Base-by-base conservation (phyloP, 1,140 invertebrate genomes). In the Cephus cinctus region DNA sequence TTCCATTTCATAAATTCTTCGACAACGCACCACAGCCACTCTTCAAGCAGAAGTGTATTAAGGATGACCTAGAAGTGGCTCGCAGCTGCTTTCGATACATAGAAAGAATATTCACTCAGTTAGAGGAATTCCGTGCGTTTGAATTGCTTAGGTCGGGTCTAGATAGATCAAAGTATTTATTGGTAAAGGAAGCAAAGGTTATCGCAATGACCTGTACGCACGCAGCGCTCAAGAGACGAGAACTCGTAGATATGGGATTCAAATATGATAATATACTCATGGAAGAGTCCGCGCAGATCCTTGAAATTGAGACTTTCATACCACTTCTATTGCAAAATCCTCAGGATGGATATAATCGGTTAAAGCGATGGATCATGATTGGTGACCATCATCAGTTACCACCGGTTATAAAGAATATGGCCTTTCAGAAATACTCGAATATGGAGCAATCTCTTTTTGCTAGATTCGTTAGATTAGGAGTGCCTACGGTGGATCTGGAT, bases 131-230 rank as follows among this genome's bases (percentile, higher is more conserved):
- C 64, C 81, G 96, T 43, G 96, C 98, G 0, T 99, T 99, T 78
- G 98, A 99, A 73, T 75, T 98, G 3, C 73, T 99, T 2, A 80
- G 98, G 21, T 97, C 92, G 52, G 97, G 97, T 3, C 73, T 96
- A 6, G 98, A 99, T 73, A 80, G 96, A 38, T 94, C 95, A 0
- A 92, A 97, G 53, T 99, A 99, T 74, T 78, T 99, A 11, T 75
- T 99, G 1, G 95, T 99, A 0, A 98, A 98, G 72, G 98, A 99
- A 76, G 97, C 97, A 0, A 99, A 98, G 78, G 98, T 99, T 19
- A 99, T 99, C 59, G 98, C 98, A 2, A 99, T 99, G 98, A 99
- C 98, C 1, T 99, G 98, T 80, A 99, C 98, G 0, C 98, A 99
- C 76, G 97, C 98, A 11, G 98, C 97, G 1, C 79, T 99, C 0